Evolutionary conservation across 2,113 vertebrate genomes (phyloP).

Genomic region (Saccopteryx bilineata): DNA sequence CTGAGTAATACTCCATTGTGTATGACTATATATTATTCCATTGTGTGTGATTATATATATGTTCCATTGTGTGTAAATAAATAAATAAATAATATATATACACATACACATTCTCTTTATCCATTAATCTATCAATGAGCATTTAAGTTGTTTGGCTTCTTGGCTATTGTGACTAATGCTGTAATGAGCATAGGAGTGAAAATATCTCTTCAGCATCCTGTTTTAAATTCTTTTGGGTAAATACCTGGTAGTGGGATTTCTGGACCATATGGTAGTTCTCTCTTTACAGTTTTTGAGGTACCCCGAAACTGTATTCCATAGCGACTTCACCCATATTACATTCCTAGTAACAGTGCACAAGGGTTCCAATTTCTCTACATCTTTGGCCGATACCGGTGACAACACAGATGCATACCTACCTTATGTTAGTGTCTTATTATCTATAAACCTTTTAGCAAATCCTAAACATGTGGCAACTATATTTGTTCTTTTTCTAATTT

Average conservation of each 20-base stretch:
- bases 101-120: neutral
- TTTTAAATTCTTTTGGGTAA: neutral
- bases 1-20: neutral
- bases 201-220: neutral
- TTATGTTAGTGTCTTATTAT: neutral
- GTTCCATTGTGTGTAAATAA: no score
- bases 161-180: neutral
- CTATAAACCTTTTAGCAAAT: neutral
- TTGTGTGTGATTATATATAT: no score
- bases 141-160: neutral
- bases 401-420: neutral
- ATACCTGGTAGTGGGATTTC: neutral
- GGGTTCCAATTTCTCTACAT: neutral
- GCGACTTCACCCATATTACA: neutral
- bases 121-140: neutral
- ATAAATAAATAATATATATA: no score
- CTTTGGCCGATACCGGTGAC: neutral
- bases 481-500: constrained; percentile 25
- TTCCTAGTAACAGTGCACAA: neutral
- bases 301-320: neutral
- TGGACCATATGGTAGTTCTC: neutral
- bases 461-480: neutral
- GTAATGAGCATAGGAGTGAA: neutral
- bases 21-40: neutral
- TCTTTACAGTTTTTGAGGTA: neutral